phyloP scores from a whole-genome alignment of 2,888 invertebrate species.

The Globia sparganii region DNA sequence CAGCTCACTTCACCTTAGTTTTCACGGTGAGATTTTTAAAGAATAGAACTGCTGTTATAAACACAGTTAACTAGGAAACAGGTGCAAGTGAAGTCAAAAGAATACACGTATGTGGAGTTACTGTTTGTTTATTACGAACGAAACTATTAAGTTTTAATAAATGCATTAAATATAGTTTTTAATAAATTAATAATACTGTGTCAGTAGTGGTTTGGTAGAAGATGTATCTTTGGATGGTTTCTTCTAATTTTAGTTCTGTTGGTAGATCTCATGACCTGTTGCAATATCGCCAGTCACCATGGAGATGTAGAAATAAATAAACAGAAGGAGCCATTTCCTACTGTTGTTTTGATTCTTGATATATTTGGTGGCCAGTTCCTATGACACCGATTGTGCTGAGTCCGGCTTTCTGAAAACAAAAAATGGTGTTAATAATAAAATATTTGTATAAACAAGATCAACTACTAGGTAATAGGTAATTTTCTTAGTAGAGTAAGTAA shows the following conservation, averaged over 20 bases:
- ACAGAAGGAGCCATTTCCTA: background rate
- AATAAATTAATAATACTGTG: conserved; percentile 13
- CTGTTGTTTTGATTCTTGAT: conserved; percentile 59
- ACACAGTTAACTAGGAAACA: background rate
- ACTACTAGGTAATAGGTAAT: background rate
- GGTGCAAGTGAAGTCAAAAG: background rate
- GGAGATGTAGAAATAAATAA: background rate
- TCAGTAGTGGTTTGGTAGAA: background rate
- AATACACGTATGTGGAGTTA: background rate
- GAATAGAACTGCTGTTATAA: too few species aligned
- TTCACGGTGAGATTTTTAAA: too few species aligned
- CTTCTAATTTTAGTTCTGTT: conserved; percentile 9
- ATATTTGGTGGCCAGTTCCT: conserved; percentile 69
- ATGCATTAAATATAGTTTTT: background rate
- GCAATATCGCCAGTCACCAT: conserved; percentile 14
- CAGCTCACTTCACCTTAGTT: too few species aligned
- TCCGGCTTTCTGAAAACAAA: conserved; percentile 58
- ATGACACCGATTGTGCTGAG: conserved; percentile 65
- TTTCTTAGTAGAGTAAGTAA: background rate
- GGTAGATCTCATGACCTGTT: conserved; percentile 53
- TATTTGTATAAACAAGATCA: background rate
- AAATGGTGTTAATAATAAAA: background rate
- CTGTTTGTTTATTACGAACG: background rate
- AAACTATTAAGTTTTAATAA: background rate
- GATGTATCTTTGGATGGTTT: conserved; percentile 21